Evolutionary conservation across 2,113 vertebrate genomes (phyloP).

Genomic region (Silurus meridionalis): DNA sequence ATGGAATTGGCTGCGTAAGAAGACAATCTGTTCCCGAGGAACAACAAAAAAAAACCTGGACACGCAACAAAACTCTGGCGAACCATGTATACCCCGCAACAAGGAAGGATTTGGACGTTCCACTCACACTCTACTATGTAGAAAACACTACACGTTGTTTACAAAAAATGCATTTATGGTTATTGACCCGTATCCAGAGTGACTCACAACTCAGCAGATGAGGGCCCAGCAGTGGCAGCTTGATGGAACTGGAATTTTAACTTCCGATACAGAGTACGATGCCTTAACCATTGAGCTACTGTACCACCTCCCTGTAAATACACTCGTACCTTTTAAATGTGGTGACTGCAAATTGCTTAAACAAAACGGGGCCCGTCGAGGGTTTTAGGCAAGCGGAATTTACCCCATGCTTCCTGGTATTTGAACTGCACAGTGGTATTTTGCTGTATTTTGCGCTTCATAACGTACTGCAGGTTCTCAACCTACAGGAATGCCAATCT

Average conservation of each 20-base stretch:
- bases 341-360: too few relatives aligned
- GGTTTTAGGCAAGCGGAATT: not conserved
- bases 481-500: not conserved
- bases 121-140: not conserved
- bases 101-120: not conserved
- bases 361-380: too few relatives aligned
- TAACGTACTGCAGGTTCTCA: not conserved
- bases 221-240: too few relatives aligned
- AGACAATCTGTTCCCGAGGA: not conserved
- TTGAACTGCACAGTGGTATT: too few relatives aligned
- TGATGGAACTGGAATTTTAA: too few relatives aligned
- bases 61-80: not conserved
- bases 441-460: not conserved
- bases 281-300: too few relatives aligned
- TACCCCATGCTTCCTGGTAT: not conserved
- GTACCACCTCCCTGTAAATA: too few relatives aligned
- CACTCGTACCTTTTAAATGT: too few relatives aligned
- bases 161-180: not conserved
- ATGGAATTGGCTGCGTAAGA: not conserved
- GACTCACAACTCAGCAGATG: too few relatives aligned
- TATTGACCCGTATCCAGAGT: too few relatives aligned
- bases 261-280: too few relatives aligned
- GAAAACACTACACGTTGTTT: not conserved
- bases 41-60: not conserved
- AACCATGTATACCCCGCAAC: not conserved